Evolutionary conservation across 2,113 vertebrate genomes (phyloP).

Genomic region (Poeciliopsis retropinna): DNA sequence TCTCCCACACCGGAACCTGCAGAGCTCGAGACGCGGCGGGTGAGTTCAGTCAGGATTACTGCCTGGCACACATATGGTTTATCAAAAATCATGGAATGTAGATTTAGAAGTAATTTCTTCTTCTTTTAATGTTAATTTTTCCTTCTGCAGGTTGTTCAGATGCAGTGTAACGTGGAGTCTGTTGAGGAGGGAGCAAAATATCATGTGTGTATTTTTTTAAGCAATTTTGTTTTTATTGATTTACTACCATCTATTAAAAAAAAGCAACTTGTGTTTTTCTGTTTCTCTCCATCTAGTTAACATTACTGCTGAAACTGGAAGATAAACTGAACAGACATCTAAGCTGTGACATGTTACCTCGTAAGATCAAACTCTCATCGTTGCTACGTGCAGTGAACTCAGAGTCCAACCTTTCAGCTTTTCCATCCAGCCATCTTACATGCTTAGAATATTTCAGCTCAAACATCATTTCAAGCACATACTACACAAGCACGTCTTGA

Average conservation of each 20-base stretch:
- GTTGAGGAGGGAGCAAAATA: slow-evolving; percentile 94
- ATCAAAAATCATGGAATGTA: background rate
- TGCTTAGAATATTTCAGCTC: background rate
- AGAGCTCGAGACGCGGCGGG: slow-evolving; percentile 95
- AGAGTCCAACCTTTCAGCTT: background rate
- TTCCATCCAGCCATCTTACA: background rate
- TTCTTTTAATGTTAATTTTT: background rate
- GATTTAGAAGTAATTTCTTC: background rate
- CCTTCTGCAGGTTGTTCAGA: slow-evolving; percentile 87
- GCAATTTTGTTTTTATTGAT: background rate
- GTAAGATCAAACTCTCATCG: slow-evolving; percentile 49
- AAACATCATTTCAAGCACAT: background rate
- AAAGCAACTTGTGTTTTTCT: background rate
- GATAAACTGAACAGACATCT: slow-evolving; percentile 98
- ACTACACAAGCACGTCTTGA: background rate
- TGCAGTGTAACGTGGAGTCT: slow-evolving; percentile 95
- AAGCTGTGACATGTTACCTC: slow-evolving; percentile 96
- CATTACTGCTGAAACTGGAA: slow-evolving; percentile 95
- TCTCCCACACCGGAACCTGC: slow-evolving; percentile 94
- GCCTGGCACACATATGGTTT: background rate
- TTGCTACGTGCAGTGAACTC: background rate
- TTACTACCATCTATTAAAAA: background rate
- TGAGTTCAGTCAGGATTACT: slow-evolving; percentile 49
- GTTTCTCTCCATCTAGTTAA: slow-evolving; percentile 80
- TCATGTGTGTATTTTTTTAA: slow-evolving; percentile 72